A percentile compares a stretch with the other conserved stretches of the same genome.
These are phyloP conservation scores for Chouioia cunea DNA, from an alignment of 2,888 invertebrate genomes.

Conservation along the genomic window DNA sequence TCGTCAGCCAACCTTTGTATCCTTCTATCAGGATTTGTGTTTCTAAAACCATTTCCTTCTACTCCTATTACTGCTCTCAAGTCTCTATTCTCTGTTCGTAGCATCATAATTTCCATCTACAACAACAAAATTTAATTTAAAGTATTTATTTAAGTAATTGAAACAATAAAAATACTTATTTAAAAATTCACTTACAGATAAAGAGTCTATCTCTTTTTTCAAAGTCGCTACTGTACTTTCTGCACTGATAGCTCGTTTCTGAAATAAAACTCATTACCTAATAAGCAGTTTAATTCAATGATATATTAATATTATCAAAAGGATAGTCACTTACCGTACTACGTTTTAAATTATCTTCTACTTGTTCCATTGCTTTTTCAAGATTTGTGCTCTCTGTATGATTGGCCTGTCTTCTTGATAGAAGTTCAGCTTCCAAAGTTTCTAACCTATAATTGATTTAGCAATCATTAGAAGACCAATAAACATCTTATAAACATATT, in stretches of 20 bases:
- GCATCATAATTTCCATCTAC: constrained; percentile 70
- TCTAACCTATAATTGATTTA: constrained; percentile 68
- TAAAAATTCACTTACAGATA: constrained; percentile 72
- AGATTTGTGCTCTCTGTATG: constrained; percentile 71
- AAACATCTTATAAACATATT: constrained; percentile 18
- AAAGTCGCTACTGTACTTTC: constrained; percentile 76
- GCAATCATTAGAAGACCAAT: constrained; percentile 4
- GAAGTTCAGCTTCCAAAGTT: constrained; percentile 71
- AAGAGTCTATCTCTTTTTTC: constrained; percentile 78
- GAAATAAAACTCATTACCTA: constrained; percentile 57
- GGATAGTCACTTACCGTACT: constrained; percentile 70
- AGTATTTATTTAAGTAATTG: constrained; percentile 1
- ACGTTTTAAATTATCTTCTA: constrained; percentile 73
- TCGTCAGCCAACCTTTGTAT: constrained; percentile 73
- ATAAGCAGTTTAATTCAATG: constrained; percentile 4
- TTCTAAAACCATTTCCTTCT: constrained; percentile 62
- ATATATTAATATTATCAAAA: constrained; percentile 7
- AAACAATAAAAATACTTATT: constrained; percentile 28
- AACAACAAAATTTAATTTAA: constrained; percentile 47
- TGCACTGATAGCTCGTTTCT: constrained; percentile 75
- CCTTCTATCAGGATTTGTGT: constrained; percentile 62
- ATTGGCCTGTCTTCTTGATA: constrained; percentile 70
- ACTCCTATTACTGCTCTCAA: constrained; percentile 70
- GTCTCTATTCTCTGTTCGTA: constrained; percentile 71
- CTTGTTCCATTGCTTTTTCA: constrained; percentile 73